Conservation (phyloP, 1,140 invertebrate species). For the Potamilus streckersoni region DNA sequence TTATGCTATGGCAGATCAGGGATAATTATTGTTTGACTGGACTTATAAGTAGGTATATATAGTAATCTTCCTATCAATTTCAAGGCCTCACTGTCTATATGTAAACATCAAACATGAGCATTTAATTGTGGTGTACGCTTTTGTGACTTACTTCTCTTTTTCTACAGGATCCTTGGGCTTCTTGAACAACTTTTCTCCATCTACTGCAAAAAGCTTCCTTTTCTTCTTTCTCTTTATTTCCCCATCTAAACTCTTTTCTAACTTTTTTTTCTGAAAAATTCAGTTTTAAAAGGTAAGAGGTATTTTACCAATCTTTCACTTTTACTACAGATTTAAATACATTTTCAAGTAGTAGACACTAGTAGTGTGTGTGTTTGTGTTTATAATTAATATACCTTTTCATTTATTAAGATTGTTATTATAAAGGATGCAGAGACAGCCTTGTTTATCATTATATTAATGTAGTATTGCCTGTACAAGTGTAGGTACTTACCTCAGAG, state of each 20-base stretch:
- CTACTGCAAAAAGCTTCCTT: slow-evolving; percentile 50
- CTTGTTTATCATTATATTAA: no score
- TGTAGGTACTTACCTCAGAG: no score
- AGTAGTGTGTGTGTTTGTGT: no score
- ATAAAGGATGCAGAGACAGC: no score
- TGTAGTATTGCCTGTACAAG: no score
- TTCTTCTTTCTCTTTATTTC: slow-evolving; percentile 57
- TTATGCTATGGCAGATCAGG: no score
- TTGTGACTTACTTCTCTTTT: slow-evolving; percentile 21
- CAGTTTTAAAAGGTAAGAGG: neutral
- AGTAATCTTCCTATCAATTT: no score
- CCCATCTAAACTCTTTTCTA: slow-evolving; percentile 49
- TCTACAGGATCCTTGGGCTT: slow-evolving; percentile 62
- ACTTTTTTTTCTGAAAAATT: slow-evolving; percentile 52
- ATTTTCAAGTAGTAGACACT: no score
- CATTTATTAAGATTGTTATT: no score
- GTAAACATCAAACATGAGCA: neutral
- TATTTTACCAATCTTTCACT: neutral
- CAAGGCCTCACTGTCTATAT: slow-evolving; percentile 1
- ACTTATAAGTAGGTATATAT: no score
- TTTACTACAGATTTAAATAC: slow-evolving; percentile 1
- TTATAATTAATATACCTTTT: no score
- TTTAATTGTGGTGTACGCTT: neutral
- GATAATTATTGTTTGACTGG: no score
- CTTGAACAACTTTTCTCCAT: slow-evolving; percentile 59